Base-by-base conservation (phyloP, 2,113 vertebrate genomes). In the Origma solitaria region DNA sequence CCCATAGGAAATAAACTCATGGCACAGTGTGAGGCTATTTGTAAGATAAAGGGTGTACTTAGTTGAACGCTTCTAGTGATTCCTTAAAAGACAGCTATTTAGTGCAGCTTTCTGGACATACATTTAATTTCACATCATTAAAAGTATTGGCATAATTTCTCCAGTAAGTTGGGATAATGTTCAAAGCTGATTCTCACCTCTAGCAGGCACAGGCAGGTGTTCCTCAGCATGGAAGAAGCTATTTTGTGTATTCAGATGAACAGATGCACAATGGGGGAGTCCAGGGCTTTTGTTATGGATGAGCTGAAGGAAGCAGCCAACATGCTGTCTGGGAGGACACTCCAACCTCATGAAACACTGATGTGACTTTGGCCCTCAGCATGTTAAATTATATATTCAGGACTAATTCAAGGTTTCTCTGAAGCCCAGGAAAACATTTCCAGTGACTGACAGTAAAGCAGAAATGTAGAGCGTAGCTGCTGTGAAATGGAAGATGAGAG, bases 171-270 rank as follows among this genome's bases (percentile, higher is more conserved):
- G 61, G 53, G 72, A 28, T 60, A 65, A 81, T n/a, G 64, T 88
- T 86, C 88, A 80, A 47, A 88, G 91, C 79, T 56, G 62, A 70
- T 70, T 88, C 64, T 77, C 56, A 81, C 85, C 58, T 92, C 91
- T 53, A 64, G 56, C 77, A 73, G 82, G 76, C 81, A 60, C 86
- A 84, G 78, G 94, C 91, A 96, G 83, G 92, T 91, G 89, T 95
- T 92, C 77, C 87, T 82, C 80, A 89, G 94, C 68, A 14, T 51
- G 83, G 51, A 83, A 28, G 60, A 47, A 93, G 53, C 83, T 89
- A 21, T 82, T 89, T 89, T 78, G 77, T 91, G 60, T 86, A 44
- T 88, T 95, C 65, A 65, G 61, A 89, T 84, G 83, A 97, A 47
- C 44, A 84, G 83, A 64, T 64, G 82, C 60, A 30, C 88, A 19